Evolutionary conservation across 2,797 vertebrate genomes (phyloP).

Genomic region (Leptoclinus maculatus): DNA sequence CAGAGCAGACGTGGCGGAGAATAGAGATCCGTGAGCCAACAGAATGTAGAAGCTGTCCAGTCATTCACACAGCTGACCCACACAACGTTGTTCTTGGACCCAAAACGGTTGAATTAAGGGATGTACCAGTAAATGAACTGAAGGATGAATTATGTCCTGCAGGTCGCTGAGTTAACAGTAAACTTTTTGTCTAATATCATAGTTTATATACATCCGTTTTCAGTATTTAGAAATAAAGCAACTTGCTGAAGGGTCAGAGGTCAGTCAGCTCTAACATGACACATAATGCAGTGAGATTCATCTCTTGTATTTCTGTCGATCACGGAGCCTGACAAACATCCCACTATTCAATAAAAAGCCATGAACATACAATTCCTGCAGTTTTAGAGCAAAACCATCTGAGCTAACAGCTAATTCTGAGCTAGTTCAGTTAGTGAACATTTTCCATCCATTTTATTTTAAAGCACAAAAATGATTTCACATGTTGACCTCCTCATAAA

Average conservation of each 20-base stretch:
- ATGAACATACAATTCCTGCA: background rate
- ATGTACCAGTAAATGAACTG: background rate
- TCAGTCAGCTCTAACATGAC: background rate
- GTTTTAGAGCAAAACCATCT: background rate
- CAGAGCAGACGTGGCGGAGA: constrained; percentile 42
- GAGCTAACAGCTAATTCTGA: background rate
- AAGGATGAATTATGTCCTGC: background rate
- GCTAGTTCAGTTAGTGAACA: background rate
- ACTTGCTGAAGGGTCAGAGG: background rate
- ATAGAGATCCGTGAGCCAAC: constrained; percentile 34
- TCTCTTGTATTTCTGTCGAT: background rate
- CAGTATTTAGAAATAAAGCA: background rate
- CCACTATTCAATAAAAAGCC: background rate
- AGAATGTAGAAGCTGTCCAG: constrained; percentile 53
- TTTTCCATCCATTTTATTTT: background rate
- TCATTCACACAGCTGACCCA: constrained; percentile 19
- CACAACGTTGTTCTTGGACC: background rate
- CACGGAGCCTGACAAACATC: background rate
- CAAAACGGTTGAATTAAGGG: background rate
- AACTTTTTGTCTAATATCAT: background rate
- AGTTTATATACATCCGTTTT: background rate
- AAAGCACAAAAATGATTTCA: too few relatives aligned
- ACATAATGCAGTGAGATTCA: background rate
- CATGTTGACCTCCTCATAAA: too few relatives aligned
- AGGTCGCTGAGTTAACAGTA: background rate